Percentiles rank a stretch among this genome's conserved stretches.
Evolutionary conservation across 1,140 invertebrate genomes (phyloP).

Genomic region (Macrosteles quadrilineatus): DNA sequence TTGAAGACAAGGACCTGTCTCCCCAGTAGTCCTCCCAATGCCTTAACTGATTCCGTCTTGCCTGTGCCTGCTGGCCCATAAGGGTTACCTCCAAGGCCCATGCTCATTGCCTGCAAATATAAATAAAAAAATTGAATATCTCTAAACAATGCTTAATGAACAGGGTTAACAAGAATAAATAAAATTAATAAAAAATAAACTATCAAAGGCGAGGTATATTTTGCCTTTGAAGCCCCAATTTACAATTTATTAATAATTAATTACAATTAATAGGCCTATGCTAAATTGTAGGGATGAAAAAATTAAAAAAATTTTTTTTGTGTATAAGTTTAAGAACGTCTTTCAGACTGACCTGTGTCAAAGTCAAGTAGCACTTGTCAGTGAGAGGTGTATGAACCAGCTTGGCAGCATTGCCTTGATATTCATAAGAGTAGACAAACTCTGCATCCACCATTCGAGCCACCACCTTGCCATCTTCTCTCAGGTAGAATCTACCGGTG

Average conservation of each 20-base stretch:
- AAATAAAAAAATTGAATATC: too few species aligned
- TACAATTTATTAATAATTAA: too few species aligned
- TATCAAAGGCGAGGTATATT: too few species aligned
- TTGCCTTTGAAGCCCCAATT: too few species aligned
- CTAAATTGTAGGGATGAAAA: too few species aligned
- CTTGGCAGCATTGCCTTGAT: constrained; percentile 90
- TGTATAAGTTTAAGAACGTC: too few species aligned
- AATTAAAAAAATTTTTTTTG: too few species aligned
- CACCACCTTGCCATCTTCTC: constrained; percentile 57
- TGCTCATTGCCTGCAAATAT: constrained; percentile 82
- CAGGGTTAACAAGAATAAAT: not conserved
- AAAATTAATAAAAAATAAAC: not conserved
- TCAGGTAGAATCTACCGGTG: constrained; percentile 58
- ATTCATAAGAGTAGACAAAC: constrained; percentile 97
- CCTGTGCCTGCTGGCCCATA: constrained; percentile 98
- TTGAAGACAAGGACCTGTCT: constrained; percentile 96
- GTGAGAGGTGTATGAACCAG: constrained; percentile 92
- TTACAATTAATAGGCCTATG: too few species aligned
- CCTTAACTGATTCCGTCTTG: constrained; percentile 98
- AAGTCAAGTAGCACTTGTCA: constrained; percentile 93
- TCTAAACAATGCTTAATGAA: not conserved
- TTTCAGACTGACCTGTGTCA: constrained; percentile 92
- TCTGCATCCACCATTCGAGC: constrained; percentile 84
- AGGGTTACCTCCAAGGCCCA: constrained; percentile 97
- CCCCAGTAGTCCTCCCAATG: constrained; percentile 85